phyloP scores from a whole-genome alignment of 2,113 vertebrate species.

The Cheirogaleus medius region DNA sequence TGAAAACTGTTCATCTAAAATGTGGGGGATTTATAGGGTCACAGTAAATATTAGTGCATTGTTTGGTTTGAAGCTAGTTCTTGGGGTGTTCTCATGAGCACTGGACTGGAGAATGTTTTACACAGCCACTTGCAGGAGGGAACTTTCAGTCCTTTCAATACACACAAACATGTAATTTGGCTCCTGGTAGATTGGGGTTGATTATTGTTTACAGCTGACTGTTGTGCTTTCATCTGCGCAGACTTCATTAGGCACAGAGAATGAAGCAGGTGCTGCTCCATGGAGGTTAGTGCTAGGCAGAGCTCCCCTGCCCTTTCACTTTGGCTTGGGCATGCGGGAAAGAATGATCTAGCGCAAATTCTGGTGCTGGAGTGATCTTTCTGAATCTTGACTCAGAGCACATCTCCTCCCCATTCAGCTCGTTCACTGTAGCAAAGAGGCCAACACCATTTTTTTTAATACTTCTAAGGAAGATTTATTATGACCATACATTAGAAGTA shows the following conservation, averaged over 20 bases:
- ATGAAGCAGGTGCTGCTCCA: conserved; percentile 18
- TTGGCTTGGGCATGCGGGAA: background rate
- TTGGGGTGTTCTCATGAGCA: background rate
- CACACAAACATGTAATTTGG: conserved; percentile 34
- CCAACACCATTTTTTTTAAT: background rate
- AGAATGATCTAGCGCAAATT: background rate
- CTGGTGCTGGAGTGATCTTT: background rate
- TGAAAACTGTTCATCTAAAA: background rate
- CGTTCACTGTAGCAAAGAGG: background rate
- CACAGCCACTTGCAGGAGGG: background rate
- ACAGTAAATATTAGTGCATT: background rate
- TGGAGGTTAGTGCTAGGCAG: background rate
- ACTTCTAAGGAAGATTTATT: background rate
- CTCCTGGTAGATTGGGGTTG: conserved; percentile 13
- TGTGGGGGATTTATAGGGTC: background rate
- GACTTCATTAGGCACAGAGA: conserved; percentile 10
- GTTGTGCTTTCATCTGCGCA: background rate
- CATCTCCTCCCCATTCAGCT: too few relatives aligned
- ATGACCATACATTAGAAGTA: background rate
- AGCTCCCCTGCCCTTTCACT: background rate
- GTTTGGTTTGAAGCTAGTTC: background rate
- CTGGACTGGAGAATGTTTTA: background rate
- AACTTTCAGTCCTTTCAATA: background rate
- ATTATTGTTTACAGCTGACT: conserved; percentile 24
- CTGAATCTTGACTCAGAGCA: background rate